phyloP scores from a whole-genome alignment of 2,113 vertebrate species.

The Proteles cristata region DNA sequence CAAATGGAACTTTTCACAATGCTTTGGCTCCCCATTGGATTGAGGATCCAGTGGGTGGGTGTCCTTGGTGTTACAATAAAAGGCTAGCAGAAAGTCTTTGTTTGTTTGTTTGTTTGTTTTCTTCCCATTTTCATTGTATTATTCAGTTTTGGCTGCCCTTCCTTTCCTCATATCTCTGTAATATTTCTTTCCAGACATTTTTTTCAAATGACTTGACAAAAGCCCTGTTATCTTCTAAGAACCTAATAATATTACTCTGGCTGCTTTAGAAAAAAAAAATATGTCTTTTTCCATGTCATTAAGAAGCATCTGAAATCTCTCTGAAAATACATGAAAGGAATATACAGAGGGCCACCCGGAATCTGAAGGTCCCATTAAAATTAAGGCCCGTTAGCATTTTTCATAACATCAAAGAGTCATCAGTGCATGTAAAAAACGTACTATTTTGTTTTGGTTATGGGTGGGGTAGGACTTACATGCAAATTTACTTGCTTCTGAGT shows the following conservation, averaged over 20 bases:
- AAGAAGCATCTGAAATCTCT: constrained; percentile 42
- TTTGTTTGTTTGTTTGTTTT: background rate
- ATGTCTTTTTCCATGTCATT: constrained; percentile 43
- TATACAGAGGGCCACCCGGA: background rate
- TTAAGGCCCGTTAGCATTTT: constrained; percentile 36
- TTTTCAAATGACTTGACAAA: constrained; percentile 44
- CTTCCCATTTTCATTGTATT: background rate
- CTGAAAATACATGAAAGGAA: constrained; percentile 35
- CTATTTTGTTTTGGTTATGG: constrained; percentile 34
- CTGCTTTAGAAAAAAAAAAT: constrained; percentile 56
- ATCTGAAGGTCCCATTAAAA: background rate
- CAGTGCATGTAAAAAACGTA: constrained; percentile 28
- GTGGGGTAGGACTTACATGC: background rate
- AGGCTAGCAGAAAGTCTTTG: background rate
- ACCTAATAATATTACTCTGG: constrained; percentile 4
- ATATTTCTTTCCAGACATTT: constrained; percentile 32
- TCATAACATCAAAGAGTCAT: constrained; percentile 49
- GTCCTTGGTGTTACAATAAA: background rate
- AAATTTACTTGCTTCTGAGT: constrained; percentile 48
- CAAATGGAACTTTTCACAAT: background rate
- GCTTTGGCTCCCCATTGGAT: background rate
- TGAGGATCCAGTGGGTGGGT: background rate
- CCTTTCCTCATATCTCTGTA: background rate
- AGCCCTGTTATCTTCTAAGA: constrained; percentile 45
- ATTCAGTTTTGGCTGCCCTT: background rate